phyloP scores from a whole-genome alignment of 2,113 vertebrate species.

The Capricornis sumatraensis region DNA sequence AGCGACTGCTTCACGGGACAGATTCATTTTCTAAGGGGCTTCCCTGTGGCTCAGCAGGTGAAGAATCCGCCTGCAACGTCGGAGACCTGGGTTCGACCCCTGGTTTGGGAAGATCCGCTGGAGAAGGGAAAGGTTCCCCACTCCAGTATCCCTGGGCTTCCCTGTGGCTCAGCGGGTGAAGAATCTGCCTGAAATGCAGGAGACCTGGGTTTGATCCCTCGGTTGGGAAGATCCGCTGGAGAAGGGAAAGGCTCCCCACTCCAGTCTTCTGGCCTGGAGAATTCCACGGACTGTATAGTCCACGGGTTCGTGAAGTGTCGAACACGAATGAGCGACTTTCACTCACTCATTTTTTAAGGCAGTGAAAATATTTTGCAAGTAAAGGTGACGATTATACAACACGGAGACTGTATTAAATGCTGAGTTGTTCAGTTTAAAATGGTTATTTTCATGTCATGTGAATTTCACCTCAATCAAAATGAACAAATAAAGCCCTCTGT shows the following conservation, averaged over 20 bases:
- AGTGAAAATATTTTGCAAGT: background rate
- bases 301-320: background rate
- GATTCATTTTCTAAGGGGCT: background rate
- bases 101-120: background rate
- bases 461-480: background rate
- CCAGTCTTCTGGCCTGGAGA: background rate
- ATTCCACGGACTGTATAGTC: background rate
- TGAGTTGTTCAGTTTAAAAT: background rate
- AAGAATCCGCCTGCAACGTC: fast-evolving
- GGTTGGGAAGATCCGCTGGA: background rate
- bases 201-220: background rate
- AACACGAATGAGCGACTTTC: background rate
- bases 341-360: background rate
- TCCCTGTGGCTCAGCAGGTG: background rate
- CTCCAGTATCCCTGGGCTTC: background rate
- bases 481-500: background rate
- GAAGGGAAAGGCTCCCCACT: background rate
- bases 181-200: background rate
- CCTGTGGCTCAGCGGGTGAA: too few relatives aligned
- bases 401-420: background rate
- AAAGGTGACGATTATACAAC: background rate
- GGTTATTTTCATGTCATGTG: background rate
- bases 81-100: background rate
- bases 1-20: background rate
- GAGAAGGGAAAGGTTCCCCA: background rate